Conservation (phyloP, 2,797 vertebrate species). For the Malacoraja senta region DNA sequence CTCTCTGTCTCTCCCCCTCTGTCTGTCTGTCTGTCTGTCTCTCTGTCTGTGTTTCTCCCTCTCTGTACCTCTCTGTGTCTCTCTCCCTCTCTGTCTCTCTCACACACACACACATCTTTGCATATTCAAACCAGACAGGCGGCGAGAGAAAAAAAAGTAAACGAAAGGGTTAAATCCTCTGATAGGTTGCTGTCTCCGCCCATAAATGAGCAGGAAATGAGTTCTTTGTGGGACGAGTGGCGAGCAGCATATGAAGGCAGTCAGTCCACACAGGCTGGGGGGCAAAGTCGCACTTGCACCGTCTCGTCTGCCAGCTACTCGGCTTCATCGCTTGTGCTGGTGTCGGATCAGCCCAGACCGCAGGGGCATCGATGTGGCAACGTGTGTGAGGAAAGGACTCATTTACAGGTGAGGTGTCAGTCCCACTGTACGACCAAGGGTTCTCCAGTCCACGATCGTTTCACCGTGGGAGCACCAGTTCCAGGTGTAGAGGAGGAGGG, state of each 20-base stretch:
- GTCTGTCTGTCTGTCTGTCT: too few relatives aligned
- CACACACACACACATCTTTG: background rate
- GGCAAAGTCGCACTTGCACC: background rate
- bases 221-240: background rate
- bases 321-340: background rate
- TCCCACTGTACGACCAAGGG: too few relatives aligned
- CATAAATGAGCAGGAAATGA: conserved; percentile 10
- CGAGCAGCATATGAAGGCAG: background rate
- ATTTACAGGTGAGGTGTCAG: too few relatives aligned
- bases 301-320: background rate
- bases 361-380: too few relatives aligned
- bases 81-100: too few relatives aligned
- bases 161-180: background rate
- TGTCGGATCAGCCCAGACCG: background rate
- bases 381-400: too few relatives aligned
- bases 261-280: background rate
- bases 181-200: background rate
- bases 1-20: too few relatives aligned
- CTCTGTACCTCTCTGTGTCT: too few relatives aligned
- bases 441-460: background rate
- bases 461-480: background rate
- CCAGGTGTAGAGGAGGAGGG: too few relatives aligned
- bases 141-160: background rate
- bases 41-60: too few relatives aligned
- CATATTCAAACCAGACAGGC: background rate